These are phyloP conservation scores for Falco punctatus DNA, from an alignment of 2,113 vertebrate genomes.

Conservation along the genomic window DNA sequence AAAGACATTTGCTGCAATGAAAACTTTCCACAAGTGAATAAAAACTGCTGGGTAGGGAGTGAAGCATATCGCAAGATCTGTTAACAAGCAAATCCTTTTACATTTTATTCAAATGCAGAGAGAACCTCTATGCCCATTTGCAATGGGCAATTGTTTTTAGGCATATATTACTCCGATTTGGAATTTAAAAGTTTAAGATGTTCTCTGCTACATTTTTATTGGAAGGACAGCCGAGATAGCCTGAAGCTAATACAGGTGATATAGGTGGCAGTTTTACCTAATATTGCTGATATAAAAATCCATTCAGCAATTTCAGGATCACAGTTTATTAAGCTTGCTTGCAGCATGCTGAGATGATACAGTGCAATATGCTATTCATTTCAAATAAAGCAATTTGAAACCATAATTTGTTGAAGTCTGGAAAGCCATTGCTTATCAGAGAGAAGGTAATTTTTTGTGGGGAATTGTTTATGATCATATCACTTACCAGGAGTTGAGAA, in stretches of 20 bases:
- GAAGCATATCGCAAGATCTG: background rate
- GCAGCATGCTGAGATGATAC: background rate
- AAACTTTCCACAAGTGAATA: background rate
- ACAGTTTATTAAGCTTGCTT: background rate
- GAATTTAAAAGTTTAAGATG: background rate
- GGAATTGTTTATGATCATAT: background rate
- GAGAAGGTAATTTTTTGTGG: background rate
- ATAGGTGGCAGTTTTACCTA: background rate
- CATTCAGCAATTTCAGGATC: background rate
- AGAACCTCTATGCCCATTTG: background rate
- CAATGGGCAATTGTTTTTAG: background rate
- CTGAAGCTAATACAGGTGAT: background rate
- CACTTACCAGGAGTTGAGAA: background rate
- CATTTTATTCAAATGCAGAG: background rate
- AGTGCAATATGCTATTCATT: background rate
- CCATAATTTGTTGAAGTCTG: background rate
- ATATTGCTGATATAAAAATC: background rate
- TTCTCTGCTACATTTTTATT: background rate
- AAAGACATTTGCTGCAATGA: background rate
- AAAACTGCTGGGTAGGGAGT: background rate
- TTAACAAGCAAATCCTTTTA: background rate
- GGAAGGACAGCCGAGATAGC: background rate
- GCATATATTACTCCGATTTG: background rate
- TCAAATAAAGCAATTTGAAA: background rate
- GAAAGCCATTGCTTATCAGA: background rate